Evolutionary conservation across 92 coral and sea anemone species (phyloP), one percentile per base, ranked within the genome.

Genomic region (Galaxea fascicularis): DNA sequence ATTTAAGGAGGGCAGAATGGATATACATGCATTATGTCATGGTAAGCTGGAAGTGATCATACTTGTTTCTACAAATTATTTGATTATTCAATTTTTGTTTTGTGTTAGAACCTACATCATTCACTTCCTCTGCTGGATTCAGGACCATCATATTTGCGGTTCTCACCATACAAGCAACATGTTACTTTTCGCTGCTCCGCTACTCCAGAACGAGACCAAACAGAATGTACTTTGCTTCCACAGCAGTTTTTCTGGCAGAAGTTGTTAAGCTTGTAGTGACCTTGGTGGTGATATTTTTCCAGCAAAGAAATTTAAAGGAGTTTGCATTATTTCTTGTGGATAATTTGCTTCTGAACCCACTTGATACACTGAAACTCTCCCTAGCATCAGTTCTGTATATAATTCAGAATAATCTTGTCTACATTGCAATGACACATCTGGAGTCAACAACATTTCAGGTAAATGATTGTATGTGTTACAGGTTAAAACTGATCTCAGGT

Each of bases 401-500:
- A 25, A 27, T 94, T 60, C 98, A 94, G 65, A 94, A 94, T 57
- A 94, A 94, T 74, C 90, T 94, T 15, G 85, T 92, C 18, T 94
- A 94, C 71, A 68, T 91, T 60, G 98, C 93, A 45, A 94, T 94
- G 92, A 86, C 95, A 10, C 95, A 94, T 74, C 84, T 94, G 25
- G 98, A 94, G 28, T 94, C 95, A 29, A 92, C 92, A 22, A 91
- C 98, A 24, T 94, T 91, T 80, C 98, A 93, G 95, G 97, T 93
- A 81, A 49, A 35, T 35, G 41, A 35, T 35, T 35, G 41, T 35
- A 35, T 35, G 76, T 29, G 21, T n/a, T n/a, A n/a, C n/a, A n/a
- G n/a, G n/a, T n/a, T n/a, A n/a, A n/a, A n/a, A n/a, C n/a, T n/a
- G n/a, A n/a, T n/a, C n/a, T n/a, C n/a, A n/a, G n/a, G n/a, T n/a